Conservation (phyloP, 2,113 vertebrate genomes). For the Entosphenus tridentatus region DNA sequence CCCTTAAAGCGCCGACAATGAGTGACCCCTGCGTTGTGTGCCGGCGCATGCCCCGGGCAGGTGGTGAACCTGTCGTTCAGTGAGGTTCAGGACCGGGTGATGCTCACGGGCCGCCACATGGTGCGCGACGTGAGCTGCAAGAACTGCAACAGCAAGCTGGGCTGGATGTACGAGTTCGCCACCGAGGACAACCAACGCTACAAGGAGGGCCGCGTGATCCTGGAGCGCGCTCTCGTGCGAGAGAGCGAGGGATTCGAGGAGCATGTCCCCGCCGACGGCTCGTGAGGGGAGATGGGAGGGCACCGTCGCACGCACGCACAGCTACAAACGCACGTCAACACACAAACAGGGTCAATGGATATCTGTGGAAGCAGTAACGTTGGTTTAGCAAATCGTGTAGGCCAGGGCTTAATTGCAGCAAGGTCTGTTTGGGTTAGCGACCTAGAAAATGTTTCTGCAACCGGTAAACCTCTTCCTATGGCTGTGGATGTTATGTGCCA, state of each 20-base stretch:
- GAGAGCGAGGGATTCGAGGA: conserved; percentile 90
- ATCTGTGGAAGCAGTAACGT: too few relatives aligned
- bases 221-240: conserved; percentile 72
- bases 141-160: conserved; percentile 98
- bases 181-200: conserved; percentile 96
- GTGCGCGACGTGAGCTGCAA: conserved; percentile 96
- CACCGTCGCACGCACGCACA: too few relatives aligned
- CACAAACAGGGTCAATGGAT: too few relatives aligned
- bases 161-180: conserved; percentile 97
- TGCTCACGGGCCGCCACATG: conserved; percentile 95
- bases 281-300: conserved; percentile 25
- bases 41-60: conserved; percentile 18
- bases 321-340: too few relatives aligned
- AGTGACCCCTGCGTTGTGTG: neutral
- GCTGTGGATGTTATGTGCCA: too few relatives aligned
- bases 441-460: too few relatives aligned
- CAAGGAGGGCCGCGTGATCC: conserved; percentile 85
- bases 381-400: too few relatives aligned
- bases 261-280: conserved; percentile 68
- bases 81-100: conserved; percentile 90
- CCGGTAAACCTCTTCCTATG: too few relatives aligned
- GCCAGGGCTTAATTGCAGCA: too few relatives aligned
- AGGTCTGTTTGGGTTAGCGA: too few relatives aligned
- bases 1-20: too few relatives aligned
- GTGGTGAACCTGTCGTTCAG: conserved; percentile 96